Percentiles rank a stretch among this genome's conserved stretches.
Conservation (phyloP, 2,888 invertebrate genomes). For the Dichetophora obliterata region DNA sequence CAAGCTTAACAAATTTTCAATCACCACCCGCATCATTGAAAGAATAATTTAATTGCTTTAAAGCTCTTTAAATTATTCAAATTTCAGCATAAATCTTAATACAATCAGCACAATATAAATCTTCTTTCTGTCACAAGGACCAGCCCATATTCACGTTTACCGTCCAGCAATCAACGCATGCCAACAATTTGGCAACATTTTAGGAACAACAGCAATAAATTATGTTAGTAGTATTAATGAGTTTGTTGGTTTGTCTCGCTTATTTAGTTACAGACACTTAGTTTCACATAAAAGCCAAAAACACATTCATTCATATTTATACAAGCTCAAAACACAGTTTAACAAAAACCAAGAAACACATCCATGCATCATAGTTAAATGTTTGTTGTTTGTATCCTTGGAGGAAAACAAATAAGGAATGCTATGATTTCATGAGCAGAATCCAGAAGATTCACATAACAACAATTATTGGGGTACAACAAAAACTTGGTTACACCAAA, state of each 20-base stretch:
- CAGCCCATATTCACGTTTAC: not conserved
- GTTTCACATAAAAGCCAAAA: not conserved
- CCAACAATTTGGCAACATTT: not conserved
- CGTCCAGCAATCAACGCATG: not conserved
- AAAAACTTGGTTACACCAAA: not conserved
- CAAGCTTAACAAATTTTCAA: no score
- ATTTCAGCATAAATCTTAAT: constrained; percentile 9
- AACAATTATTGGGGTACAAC: not conserved
- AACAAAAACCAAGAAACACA: constrained; percentile 4
- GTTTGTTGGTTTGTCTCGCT: constrained; percentile 3
- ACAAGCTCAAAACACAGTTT: not conserved
- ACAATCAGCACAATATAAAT: not conserved
- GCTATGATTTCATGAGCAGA: constrained; percentile 11
- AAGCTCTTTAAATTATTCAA: no score
- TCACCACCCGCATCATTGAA: no score
- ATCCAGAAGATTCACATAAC: not conserved
- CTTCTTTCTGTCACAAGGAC: not conserved
- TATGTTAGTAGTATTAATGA: not conserved
- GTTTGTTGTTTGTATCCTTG: not conserved
- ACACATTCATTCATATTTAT: no score
- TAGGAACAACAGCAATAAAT: constrained; percentile 14
- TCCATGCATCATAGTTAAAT: constrained; percentile 4
- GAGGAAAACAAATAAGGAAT: not conserved
- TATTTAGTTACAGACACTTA: constrained; percentile 25
- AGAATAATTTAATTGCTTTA: no score